Percentiles rank a stretch among this genome's conserved stretches.
Evolutionary conservation across 1,140 invertebrate species (phyloP).

Genomic region (Musca vetustissima): DNA sequence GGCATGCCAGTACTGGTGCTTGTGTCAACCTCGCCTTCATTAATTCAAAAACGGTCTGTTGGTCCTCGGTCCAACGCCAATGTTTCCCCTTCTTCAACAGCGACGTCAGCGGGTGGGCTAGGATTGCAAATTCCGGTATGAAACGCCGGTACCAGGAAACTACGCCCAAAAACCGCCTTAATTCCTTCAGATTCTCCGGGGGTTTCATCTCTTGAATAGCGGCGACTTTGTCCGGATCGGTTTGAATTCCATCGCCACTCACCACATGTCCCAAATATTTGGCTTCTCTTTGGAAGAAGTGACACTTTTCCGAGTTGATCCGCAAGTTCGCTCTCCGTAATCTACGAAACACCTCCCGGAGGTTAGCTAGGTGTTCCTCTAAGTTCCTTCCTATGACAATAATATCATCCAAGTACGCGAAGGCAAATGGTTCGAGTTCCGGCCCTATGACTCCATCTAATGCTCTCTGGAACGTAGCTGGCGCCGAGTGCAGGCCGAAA

Average conservation of each 20-base stretch:
- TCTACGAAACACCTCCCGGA: neutral
- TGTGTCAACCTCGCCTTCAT: constrained; percentile 24
- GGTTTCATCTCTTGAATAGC: constrained; percentile 21
- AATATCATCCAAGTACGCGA: constrained; percentile 21
- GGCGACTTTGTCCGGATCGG: constrained; percentile 24
- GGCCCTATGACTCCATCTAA: neutral
- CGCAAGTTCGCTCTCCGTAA: constrained; percentile 9
- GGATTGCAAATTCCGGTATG: constrained; percentile 19
- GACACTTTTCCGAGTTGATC: constrained; percentile 13
- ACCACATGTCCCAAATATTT: constrained; percentile 19
- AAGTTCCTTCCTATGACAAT: constrained; percentile 16
- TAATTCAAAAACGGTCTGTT: constrained; percentile 23
- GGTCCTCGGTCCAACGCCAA: constrained; percentile 8
- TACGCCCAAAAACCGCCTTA: constrained; percentile 19
- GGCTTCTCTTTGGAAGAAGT: neutral
- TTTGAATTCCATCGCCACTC: constrained; percentile 17
- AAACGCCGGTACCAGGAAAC: constrained; percentile 30
- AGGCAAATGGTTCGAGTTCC: neutral
- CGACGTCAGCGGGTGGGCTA: constrained; percentile 25
- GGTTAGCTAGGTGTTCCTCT: neutral
- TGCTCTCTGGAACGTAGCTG: neutral
- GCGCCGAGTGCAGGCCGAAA: neutral
- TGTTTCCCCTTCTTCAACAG: constrained; percentile 23
- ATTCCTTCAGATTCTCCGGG: constrained; percentile 7
- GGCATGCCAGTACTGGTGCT: constrained; percentile 30